Evolutionary conservation across 23 tunicate species (phyloP), one percentile per base, ranked within the genome.

Genomic region (Oikopleura vanhoeffeni): DNA sequence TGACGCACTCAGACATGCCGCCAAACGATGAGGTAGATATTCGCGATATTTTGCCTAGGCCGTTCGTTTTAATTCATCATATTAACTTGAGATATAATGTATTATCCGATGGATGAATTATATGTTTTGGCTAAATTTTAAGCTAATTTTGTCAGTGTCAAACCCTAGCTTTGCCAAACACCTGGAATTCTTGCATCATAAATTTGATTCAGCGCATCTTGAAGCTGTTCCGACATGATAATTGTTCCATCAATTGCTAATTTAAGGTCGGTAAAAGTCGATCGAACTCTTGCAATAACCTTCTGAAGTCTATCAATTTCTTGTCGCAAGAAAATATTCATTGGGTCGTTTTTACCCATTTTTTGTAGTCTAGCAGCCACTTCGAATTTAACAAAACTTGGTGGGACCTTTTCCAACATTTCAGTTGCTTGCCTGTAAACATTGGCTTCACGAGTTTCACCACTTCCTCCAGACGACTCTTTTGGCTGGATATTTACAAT

Each of bases 321-420:
- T 76, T 95, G 99, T 1, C 99, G 97, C 13, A 95, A 92, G 88
- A 95, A 95, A 83, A 95, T 95, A 86, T 95, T 95, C 99, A 95
- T 95, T 36, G 99, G 99, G 60, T 95, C 96, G 77, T 88, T 95
- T 42, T 91, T 88, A 13, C 99, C 99, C 91, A 90, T 89, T 85
- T 95, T 95, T 84, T 90, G 96, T 40, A 95, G 90, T 0, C 92
- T 88, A 40, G 88, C 97, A 77, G 88, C 88, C 57, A 94, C 98
- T 91, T 94, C 84, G 32, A 67, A 49, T 49, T 0, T n/a, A 35
- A 87, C 57, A 86, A 95, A 95, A 41, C 90, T 89, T 40, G 87
- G 90, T 1, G 99, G 99, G 28, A 95, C 88, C 41, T 95, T 95
- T 67, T 88, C 92, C 87, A 95, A 83, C 96, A 95, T 95, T 67